Conservation (phyloP, 2,888 invertebrate species). For the Tetranychus piercei region DNA sequence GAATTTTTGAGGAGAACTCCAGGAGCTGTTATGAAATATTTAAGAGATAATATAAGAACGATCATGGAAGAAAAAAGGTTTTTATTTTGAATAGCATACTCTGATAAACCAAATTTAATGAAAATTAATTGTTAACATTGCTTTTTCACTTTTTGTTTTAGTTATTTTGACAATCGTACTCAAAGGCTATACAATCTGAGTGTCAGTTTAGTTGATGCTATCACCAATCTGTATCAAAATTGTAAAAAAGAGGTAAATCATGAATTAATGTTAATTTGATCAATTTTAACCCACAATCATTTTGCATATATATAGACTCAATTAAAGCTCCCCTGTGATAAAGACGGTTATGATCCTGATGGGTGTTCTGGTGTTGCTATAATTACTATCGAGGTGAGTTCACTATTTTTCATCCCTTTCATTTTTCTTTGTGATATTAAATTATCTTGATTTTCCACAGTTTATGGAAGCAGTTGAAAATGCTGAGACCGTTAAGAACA, state of each 20-base stretch:
- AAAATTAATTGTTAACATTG: no score
- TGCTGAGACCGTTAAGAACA: constrained; percentile 11
- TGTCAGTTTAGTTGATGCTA: constrained; percentile 2
- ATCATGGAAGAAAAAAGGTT: constrained; percentile 17
- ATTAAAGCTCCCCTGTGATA: constrained; percentile 17
- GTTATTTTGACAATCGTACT: constrained; percentile 20
- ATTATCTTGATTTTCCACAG: neutral
- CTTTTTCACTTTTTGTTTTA: neutral
- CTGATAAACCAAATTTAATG: no score
- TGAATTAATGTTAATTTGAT: neutral
- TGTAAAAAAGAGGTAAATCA: constrained; percentile 18
- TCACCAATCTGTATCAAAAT: constrained; percentile 19
- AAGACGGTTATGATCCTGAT: constrained; percentile 18
- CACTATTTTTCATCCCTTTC: neutral
- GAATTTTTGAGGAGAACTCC: neutral
- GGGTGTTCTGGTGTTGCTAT: constrained; percentile 17
- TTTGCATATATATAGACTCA: neutral
- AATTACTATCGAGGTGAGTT: constrained; percentile 18
- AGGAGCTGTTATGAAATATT: neutral
- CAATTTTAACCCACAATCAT: neutral
- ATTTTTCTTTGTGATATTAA: neutral
- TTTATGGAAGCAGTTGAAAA: constrained; percentile 19
- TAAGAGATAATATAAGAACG: constrained; percentile 14
- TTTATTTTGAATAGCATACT: neutral
- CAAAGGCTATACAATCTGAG: constrained; percentile 17